These are phyloP conservation scores for Megalopta genalis DNA, from an alignment of 1,140 invertebrate genomes.

Conservation along the genomic window DNA sequence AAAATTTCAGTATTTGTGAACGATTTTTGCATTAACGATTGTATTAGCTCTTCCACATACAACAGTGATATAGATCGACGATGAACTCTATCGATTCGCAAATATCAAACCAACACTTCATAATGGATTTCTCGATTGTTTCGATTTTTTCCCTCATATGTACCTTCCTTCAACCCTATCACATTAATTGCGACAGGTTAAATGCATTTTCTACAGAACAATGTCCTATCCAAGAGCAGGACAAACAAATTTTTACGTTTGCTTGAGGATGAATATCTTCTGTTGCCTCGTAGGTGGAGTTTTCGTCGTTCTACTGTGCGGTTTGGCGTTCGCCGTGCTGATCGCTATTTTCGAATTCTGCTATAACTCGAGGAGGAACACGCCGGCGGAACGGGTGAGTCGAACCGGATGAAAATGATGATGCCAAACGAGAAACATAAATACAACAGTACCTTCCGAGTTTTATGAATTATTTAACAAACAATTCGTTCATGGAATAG, in stretches of 20 bases:
- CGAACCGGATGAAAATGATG: too few relatives aligned
- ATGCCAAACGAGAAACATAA: neutral
- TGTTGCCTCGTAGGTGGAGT: conserved; percentile 85
- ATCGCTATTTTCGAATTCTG: conserved; percentile 91
- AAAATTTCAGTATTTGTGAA: too few relatives aligned
- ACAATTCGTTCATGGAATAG: neutral
- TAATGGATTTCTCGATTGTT: neutral
- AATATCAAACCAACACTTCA: too few relatives aligned
- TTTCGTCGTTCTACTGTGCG: conserved; percentile 93
- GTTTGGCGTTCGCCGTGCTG: conserved; percentile 87
- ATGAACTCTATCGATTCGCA: too few relatives aligned
- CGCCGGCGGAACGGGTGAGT: conserved; percentile 84
- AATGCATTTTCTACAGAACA: neutral
- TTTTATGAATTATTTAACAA: neutral
- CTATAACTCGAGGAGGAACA: conserved; percentile 88
- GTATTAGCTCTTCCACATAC: too few relatives aligned
- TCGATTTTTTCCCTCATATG: neutral
- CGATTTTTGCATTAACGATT: too few relatives aligned
- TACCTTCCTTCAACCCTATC: neutral
- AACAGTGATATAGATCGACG: too few relatives aligned
- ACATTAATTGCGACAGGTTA: neutral
- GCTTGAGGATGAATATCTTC: neutral
- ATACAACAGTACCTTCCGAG: too few relatives aligned
- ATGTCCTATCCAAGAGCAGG: neutral
- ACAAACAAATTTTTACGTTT: conserved; percentile 33